Evolutionary conservation across 1,140 invertebrate genomes (phyloP).

Genomic region (Oryctes rhinoceros): DNA sequence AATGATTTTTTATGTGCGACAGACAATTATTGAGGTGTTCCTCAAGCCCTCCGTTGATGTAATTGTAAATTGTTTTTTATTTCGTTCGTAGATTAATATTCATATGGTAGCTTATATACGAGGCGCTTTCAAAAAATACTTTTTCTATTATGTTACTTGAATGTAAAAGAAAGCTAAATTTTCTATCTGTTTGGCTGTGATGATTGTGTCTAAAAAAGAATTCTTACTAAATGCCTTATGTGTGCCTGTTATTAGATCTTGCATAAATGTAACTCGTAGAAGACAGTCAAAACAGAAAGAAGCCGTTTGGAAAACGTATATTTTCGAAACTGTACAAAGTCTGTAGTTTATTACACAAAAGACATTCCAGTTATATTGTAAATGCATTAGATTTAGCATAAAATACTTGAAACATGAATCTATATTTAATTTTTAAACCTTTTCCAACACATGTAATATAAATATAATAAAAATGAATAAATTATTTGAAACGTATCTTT

Average conservation of each 20-base stretch:
- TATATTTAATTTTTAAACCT: conserved; percentile 28
- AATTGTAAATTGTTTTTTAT: conserved; percentile 9
- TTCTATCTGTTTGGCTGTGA: conserved; percentile 48
- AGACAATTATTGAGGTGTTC: too few relatives aligned
- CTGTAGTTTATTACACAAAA: conserved; percentile 32
- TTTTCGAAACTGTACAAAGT: conserved; percentile 44
- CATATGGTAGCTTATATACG: conserved; percentile 30
- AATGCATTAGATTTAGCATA: conserved; percentile 44
- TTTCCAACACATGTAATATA: conserved; percentile 25
- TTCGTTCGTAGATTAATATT: too few relatives aligned
- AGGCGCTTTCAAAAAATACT: conserved; percentile 22
- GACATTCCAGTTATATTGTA: conserved; percentile 45
- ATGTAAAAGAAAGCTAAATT: conserved; percentile 41
- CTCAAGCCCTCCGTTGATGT: too few relatives aligned
- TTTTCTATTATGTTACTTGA: not conserved
- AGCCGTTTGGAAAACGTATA: conserved; percentile 29
- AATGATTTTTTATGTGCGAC: too few relatives aligned
- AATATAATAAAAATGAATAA: not conserved
- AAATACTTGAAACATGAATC: conserved; percentile 39
- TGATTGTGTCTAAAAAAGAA: conserved; percentile 45
- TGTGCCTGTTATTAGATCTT: conserved; percentile 42
- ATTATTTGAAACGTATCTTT: conserved; percentile 2
- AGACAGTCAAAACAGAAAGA: conserved; percentile 44
- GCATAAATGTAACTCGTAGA: not conserved
- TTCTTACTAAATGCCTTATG: conserved; percentile 44